Percentiles rank a stretch among this genome's conserved stretches.
These are phyloP conservation scores for Melanostoma mellinum DNA, from an alignment of 2,888 invertebrate species.

Conservation along the genomic window DNA sequence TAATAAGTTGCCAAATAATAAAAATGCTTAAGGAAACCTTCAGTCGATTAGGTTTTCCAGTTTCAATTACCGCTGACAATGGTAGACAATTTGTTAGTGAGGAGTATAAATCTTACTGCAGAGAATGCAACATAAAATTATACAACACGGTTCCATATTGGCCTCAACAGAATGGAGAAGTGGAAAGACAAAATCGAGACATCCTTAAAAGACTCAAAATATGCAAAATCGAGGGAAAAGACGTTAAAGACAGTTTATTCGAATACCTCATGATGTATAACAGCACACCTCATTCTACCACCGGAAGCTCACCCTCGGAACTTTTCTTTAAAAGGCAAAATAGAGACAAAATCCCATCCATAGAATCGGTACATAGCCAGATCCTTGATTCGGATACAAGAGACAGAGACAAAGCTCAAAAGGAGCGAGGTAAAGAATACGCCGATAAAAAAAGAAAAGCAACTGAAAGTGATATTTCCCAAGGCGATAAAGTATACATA, in stretches of 20 bases:
- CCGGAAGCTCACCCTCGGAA: constrained; percentile 24
- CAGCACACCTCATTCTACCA: constrained; percentile 30
- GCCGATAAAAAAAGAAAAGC: constrained; percentile 21
- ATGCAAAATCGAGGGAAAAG: constrained; percentile 30
- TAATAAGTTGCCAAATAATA: too few relatives aligned
- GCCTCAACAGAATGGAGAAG: constrained; percentile 43
- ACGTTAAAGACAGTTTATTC: constrained; percentile 4
- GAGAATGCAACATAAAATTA: constrained; percentile 47
- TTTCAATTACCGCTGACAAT: too few relatives aligned
- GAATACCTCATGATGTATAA: constrained; percentile 35
- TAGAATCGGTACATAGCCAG: constrained; percentile 1
- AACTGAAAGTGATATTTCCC: neutral
- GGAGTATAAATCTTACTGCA: too few relatives aligned
- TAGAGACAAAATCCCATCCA: constrained; percentile 21
- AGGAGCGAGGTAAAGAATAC: constrained; percentile 11
- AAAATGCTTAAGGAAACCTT: too few relatives aligned
- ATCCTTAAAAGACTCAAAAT: constrained; percentile 33
- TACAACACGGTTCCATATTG: constrained; percentile 19
- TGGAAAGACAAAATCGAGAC: constrained; percentile 35
- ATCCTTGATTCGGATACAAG: constrained; percentile 9
- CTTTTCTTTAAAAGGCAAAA: constrained; percentile 25
- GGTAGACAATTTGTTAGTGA: too few relatives aligned
- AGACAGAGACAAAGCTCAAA: constrained; percentile 2
- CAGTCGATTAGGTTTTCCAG: too few relatives aligned
- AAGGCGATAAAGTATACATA: constrained; percentile 15